A percentile compares a stretch with the other conserved stretches of the same genome.
phyloP scores from a whole-genome alignment of 2,113 vertebrate genomes.

The Cochlearius cochlearius region DNA sequence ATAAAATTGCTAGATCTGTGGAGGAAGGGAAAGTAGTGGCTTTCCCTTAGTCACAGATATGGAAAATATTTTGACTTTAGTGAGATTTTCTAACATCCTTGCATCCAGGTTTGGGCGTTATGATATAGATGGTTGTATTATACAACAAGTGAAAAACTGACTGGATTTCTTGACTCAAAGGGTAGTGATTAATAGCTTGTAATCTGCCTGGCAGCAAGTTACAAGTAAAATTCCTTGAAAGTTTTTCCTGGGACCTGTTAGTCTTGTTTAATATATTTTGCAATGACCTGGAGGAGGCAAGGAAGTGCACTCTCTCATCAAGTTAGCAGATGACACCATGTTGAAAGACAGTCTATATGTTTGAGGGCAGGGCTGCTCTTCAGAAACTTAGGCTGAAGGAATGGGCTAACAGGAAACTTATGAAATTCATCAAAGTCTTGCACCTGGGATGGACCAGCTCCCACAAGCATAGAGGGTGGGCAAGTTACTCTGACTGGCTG shows the following conservation, averaged over 20 bases:
- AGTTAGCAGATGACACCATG: background rate
- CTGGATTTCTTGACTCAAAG: background rate
- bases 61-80: background rate
- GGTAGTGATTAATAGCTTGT: background rate
- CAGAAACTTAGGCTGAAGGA: background rate
- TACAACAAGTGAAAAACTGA: background rate
- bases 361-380: background rate
- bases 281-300: background rate
- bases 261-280: background rate
- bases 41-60: background rate
- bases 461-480: background rate
- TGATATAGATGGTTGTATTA: background rate
- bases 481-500: background rate
- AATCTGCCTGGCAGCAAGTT: background rate
- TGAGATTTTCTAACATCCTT: background rate
- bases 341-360: background rate
- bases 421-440: background rate
- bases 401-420: background rate
- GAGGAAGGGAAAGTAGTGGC: background rate
- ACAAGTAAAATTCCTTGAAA: background rate
- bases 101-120: background rate
- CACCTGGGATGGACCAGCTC: background rate
- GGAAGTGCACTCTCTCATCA: rapidly evolving
- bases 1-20: background rate
- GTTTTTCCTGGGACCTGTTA: background rate